A percentile compares a stretch with the other conserved stretches of the same genome.
phyloP scores from a whole-genome alignment of 2,113 vertebrate genomes.

The Canis aureus region DNA sequence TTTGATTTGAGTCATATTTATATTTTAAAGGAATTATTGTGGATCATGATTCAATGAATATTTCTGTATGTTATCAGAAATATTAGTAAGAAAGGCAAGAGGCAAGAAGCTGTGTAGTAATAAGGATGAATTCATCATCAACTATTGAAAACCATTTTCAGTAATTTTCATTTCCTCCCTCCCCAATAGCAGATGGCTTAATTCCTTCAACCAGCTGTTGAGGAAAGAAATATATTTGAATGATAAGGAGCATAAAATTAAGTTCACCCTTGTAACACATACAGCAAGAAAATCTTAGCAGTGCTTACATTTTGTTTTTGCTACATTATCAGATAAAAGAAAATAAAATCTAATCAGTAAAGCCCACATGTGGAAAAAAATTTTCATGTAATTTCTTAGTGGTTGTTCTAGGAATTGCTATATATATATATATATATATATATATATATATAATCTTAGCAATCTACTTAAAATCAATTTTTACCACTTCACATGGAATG shows the following conservation, averaged over 20 bases:
- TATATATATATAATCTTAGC: neutral
- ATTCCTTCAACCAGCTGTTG: conserved; percentile 78
- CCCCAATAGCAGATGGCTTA: conserved; percentile 80
- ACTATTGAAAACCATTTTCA: conserved; percentile 73
- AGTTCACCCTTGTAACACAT: neutral
- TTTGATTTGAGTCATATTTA: conserved; percentile 72
- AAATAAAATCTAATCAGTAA: neutral
- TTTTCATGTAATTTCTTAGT: neutral
- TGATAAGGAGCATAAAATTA: conserved; percentile 47
- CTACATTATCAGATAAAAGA: conserved; percentile 23
- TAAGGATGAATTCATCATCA: conserved; percentile 75
- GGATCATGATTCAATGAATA: conserved; percentile 70
- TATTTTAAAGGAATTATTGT: conserved; percentile 75
- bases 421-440: neutral
- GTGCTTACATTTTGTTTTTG: neutral
- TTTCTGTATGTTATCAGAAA: conserved; percentile 49
- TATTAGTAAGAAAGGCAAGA: conserved; percentile 71
- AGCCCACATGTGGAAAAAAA: neutral
- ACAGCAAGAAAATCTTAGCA: neutral
- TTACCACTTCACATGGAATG: neutral
- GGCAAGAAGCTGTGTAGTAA: conserved; percentile 67
- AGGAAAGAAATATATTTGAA: conserved; percentile 69
- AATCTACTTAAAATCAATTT: neutral
- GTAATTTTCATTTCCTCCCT: conserved; percentile 57
- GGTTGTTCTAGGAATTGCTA: neutral